Conservation (phyloP, 2,888 invertebrate genomes). For the Achlya flavicornis region DNA sequence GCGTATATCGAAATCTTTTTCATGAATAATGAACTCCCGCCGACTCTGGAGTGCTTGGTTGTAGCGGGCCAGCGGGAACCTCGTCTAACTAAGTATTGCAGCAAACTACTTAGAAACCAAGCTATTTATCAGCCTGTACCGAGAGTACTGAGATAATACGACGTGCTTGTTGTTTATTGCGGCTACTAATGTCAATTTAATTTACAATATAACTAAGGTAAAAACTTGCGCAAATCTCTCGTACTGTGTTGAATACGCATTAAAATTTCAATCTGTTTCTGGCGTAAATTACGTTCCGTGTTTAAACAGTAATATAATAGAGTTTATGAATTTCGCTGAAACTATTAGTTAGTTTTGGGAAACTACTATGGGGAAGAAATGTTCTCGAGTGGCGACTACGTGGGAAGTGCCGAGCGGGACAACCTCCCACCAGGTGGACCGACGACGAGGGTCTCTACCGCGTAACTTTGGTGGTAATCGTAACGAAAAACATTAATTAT, state of each 20-base stretch:
- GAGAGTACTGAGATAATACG: not conserved
- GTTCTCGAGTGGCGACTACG: no score
- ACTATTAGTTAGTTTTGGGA: no score
- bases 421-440: no score
- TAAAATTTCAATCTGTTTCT: not conserved
- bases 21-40: not conserved
- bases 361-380: no score
- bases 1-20: not conserved
- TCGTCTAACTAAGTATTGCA: not conserved
- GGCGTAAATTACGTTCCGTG: no score
- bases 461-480: no score
- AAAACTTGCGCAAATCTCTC: no score
- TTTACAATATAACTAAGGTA: not conserved
- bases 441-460: no score
- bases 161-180: constrained; percentile 3
- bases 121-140: not conserved
- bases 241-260: not conserved
- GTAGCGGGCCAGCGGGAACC: not conserved
- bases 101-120: not conserved
- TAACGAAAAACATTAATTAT: no score
- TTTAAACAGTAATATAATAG: no score
- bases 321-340: no score
- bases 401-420: no score
- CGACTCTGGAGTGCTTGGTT: not conserved
- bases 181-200: not conserved